A percentile compares a stretch with the other conserved stretches of the same genome.
Conservation (phyloP, 2,113 vertebrate genomes). For the Agapornis roseicollis region DNA sequence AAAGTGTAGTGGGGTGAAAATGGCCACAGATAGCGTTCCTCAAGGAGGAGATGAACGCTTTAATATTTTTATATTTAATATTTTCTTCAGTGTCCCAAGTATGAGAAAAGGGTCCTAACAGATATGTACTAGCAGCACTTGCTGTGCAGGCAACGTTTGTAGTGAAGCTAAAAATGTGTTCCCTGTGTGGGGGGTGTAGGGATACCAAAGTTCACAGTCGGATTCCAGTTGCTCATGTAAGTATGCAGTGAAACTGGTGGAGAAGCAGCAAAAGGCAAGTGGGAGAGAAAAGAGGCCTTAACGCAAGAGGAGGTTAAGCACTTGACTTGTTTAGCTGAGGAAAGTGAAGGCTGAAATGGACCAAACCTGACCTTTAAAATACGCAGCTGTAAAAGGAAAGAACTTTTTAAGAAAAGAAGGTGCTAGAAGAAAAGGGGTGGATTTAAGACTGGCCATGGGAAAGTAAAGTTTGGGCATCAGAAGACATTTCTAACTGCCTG, state of each 20-base stretch:
- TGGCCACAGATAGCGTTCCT: neutral
- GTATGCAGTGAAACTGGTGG: neutral
- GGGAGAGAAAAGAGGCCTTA: neutral
- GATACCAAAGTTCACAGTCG: accelerated
- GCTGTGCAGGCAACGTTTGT: neutral
- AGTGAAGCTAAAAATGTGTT: neutral
- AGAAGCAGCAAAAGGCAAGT: accelerated
- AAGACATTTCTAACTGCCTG: neutral
- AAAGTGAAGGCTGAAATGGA: neutral
- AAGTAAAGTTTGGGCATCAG: neutral
- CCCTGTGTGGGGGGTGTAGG: neutral
- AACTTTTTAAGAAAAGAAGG: neutral
- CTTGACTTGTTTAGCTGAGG: neutral
- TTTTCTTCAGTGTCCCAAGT: neutral
- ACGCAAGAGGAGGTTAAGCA: neutral
- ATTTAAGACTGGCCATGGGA: neutral
- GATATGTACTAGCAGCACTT: accelerated
- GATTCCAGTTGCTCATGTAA: accelerated
- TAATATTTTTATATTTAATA: too few species aligned
- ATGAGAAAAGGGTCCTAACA: neutral
- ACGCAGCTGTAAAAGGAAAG: neutral
- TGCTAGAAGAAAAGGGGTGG: neutral
- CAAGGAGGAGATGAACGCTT: neutral
- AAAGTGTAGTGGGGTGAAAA: neutral
- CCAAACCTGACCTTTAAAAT: neutral